Base-by-base conservation (phyloP, 2,797 vertebrate genomes). In the Acanthurus leucopareius region DNA sequence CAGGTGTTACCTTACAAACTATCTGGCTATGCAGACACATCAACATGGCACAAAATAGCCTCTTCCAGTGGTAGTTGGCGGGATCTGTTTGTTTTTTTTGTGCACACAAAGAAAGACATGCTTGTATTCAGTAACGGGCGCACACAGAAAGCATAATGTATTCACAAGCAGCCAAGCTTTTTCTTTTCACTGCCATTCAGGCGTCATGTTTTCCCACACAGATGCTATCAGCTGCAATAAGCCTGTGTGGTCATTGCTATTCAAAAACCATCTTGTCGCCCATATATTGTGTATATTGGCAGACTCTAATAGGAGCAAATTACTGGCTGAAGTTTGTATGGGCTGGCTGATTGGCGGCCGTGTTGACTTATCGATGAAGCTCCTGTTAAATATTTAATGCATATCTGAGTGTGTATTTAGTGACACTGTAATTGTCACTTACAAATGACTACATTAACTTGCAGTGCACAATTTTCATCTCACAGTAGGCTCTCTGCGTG, bases 221-320 rank as follows among this genome's bases (percentile, higher is more conserved):
- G 90, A 90, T 88, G 87, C 79, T 81, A 89, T 89, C 91, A 68
- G 77, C 79, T 49, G 72, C 83, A 90, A 80, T 85, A 84, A 73
- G 61, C 73, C 86, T 16, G 51, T 20, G 63, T 79, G 82, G 85
- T 82, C 79, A 63, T 68, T 80, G 75, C 83, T 78, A 83, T 91
- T 91, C 82, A 88, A 51, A 79, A 68, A 44, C 69, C 78, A 84
- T 79, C 65, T 79, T 79, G 74, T 58, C n/a, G 17, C 42, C 71
- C 74, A 52, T 85, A 82, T 71, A 88, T 88, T 88, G 25, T 56
- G 65, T 62, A 77, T 69, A 63, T 44, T 65, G 80, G 80, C 75
- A 64, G 61, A 85, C 69, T 79, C 40, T 63, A 87, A 79, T 74
- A n/a, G 63, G 47, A 80, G 65, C 69, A 85, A 84, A 91, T 91